Evolutionary conservation across 2,113 vertebrate genomes (phyloP), one percentile per base, ranked within the genome.

Genomic region (Pteronura brasiliensis): DNA sequence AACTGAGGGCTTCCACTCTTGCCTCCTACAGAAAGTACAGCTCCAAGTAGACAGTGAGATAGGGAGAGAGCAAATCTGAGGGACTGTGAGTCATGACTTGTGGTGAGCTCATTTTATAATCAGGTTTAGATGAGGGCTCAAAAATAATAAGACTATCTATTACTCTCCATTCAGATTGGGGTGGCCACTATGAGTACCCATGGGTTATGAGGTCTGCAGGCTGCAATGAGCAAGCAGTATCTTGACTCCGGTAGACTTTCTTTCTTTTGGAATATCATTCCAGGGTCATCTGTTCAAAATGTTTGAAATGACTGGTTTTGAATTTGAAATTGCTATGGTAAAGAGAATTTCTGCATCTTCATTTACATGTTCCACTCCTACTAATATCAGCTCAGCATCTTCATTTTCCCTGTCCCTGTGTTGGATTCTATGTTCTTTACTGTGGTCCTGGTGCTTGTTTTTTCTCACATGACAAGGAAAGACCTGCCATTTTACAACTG

Each of bases 271-370:
- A 52, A 59, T 65, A 6, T 27, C 74, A 90, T 42, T 65, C 83
- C 6, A 15, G 77, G 17, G 44, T 82, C 59, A 63, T 83, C 95
- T 76, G 27, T 95, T 97, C 84, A 96, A 92, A 95, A 97, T 95
- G 39, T 91, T 92, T 77, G 93, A 95, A 86, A 76, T 59, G 20
- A 89, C 27, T 13, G 91, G 72, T 85, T 96, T 95, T 42, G 93
- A 36, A 77, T 71, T 49, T n/a, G 88, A 94, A 90, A 95, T 36
- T 52, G 72, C 44, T 63, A 36, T 31, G 84, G 95, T 88, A 81
- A 93, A 94, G 88, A 97, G n/a, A 76, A 85, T 42, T 25, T 95
- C 88, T 23, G 67, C 44, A 23, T 95, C 83, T 57, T 86, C 31
- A 1, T 2, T 47, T 61, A 42, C 42, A 7, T 63, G 11, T 44